Conservation (phyloP, 2,113 vertebrate species). For the Dasyprocta punctata region DNA sequence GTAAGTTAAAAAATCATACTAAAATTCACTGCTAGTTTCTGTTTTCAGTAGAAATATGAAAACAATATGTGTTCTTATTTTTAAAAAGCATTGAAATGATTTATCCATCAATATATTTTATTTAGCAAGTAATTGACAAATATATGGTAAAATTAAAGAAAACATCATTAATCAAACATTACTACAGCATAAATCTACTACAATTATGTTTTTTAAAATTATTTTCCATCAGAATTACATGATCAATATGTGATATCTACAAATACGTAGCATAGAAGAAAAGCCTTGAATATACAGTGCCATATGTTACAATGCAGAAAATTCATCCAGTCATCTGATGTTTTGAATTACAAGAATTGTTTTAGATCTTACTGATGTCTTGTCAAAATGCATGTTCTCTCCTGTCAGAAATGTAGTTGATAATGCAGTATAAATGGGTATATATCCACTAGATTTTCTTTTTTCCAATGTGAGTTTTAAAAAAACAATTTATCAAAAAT, state of each 20-base stretch:
- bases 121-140: background rate
- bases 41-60: background rate
- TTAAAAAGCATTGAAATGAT: background rate
- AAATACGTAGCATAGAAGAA: background rate
- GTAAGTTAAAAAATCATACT: background rate
- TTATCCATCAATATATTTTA: background rate
- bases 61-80: background rate
- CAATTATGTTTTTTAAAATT: background rate
- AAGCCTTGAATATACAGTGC: background rate
- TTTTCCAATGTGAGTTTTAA: background rate
- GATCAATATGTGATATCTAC: background rate
- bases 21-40: background rate
- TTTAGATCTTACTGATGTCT: background rate
- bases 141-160: background rate
- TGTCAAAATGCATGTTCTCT: background rate
- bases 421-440: background rate
- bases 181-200: background rate
- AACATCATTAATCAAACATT: background rate
- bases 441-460: background rate
- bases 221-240: background rate
- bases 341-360: background rate
- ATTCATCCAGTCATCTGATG: background rate
- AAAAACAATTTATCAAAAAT: constrained; percentile 36
- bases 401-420: background rate
- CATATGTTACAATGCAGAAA: background rate